Evolutionary conservation across 2,113 vertebrate genomes (phyloP).

Genomic region (Paramormyrops kingsleyae): DNA sequence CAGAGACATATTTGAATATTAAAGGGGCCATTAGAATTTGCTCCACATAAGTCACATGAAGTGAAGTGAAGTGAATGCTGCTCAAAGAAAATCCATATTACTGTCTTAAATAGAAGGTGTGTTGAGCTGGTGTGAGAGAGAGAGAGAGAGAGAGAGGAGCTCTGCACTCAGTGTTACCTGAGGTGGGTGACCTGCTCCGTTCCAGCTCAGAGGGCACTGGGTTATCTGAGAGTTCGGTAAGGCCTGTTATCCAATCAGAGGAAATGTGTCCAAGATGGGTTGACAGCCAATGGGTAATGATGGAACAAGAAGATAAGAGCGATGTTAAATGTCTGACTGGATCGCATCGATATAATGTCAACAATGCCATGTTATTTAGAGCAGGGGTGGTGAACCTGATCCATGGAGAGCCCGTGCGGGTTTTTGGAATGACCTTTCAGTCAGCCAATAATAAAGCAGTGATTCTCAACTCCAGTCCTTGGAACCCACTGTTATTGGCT

Average conservation of each 20-base stretch:
- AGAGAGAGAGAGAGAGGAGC: not conserved
- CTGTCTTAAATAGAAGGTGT: not conserved
- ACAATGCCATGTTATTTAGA: not conserved
- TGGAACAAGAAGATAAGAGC: not conserved
- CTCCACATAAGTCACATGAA: not conserved
- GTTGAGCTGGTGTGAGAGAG: not conserved
- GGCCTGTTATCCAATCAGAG: constrained; percentile 59
- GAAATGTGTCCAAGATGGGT: not conserved
- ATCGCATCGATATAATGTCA: not conserved
- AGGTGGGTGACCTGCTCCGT: constrained; percentile 92
- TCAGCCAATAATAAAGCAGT: not conserved
- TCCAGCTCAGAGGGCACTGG: constrained; percentile 94
- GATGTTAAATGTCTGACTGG: not conserved
- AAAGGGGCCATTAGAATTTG: not conserved
- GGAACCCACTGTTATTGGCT: not conserved
- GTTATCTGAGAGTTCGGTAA: constrained; percentile 92
- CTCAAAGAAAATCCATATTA: not conserved
- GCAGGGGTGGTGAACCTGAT: not conserved
- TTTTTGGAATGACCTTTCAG: not conserved
- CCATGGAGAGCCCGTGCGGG: not conserved
- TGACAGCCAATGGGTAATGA: not conserved
- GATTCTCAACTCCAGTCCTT: not conserved
- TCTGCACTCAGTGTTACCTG: constrained; percentile 68
- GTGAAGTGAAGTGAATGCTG: not conserved
- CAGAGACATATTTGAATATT: not conserved